Base-by-base conservation (phyloP, 2,113 vertebrate genomes). In the Platysternon megacephalum region DNA sequence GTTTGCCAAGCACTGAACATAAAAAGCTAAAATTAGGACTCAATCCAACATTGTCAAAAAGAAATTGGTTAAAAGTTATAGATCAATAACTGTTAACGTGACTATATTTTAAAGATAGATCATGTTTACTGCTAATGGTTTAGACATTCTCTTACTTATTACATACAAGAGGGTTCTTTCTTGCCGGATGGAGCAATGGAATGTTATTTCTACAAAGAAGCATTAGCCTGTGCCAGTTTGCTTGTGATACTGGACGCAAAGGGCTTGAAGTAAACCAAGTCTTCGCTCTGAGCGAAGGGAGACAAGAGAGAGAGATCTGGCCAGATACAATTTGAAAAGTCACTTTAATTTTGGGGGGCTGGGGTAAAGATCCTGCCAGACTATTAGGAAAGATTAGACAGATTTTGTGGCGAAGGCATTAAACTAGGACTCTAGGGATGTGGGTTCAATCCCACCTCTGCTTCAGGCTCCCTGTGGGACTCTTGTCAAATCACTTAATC, bases 31-130 rank as follows among this genome's bases (percentile, higher is more conserved):
- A 87, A 42, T 79, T 55, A 76, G 94, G 97, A 96, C 0, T 1
- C 85, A 90, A 96, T 85, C 97, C 97, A 93, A 94, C 95, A 76
- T 2, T 84, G 16, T 86, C 94, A 76, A 94, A 92, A 94, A 91
- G 89, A 94, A 95, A 95, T 82, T 83, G 97, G 89, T 68, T 94
- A 96, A 86, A 97, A 97, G 97, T 96, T 94, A 96, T 74, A 93
- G 95, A 97, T 97, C 84, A 78, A 89, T 95, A 92, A 95, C 88
- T 94, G 94, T 91, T 83, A 94, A 92, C 6, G 0, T 80, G 81
- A 92, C 91, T 49, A 74, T 82, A 1, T 97, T 97, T 96, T 91
- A 95, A 93, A 94, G 39, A 79, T 61, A 86, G 91, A 89, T 94
- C 49, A 2, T 68, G 91, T 93, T 96, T 86, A 88, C 93, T 85